A percentile compares a stretch with the other conserved stretches of the same genome.
These are phyloP conservation scores for Meandrusa payeni DNA, from an alignment of 2,888 invertebrate genomes.

Conservation along the genomic window DNA sequence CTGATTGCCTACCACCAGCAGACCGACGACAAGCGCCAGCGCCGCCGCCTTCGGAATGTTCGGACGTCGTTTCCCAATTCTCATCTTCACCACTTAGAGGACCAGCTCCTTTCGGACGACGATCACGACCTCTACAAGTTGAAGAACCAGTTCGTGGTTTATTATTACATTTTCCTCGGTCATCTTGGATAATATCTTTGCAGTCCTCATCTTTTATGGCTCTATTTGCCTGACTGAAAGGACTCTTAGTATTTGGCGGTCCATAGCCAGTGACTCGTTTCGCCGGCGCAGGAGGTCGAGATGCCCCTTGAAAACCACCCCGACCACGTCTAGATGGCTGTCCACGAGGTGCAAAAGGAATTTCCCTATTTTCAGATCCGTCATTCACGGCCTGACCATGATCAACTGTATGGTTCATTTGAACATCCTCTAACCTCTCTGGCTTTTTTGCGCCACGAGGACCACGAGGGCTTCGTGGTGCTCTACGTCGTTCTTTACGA, in stretches of 20 bases:
- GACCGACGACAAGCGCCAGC: conserved; percentile 53
- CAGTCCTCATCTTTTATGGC: conserved; percentile 62
- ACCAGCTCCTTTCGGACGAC: conserved; percentile 57
- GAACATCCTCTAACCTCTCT: conserved; percentile 81
- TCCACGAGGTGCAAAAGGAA: conserved; percentile 91
- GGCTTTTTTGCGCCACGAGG: conserved; percentile 82
- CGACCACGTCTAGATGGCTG: conserved; percentile 94
- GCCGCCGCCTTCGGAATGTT: conserved; percentile 85
- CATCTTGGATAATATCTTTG: conserved; percentile 70
- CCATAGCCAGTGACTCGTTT: conserved; percentile 88
- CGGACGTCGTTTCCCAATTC: conserved; percentile 91
- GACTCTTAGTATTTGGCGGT: conserved; percentile 89
- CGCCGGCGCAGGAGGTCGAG: conserved; percentile 72
- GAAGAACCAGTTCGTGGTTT: conserved; percentile 85
- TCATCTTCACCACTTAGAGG: conserved; percentile 79
- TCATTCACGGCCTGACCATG: conserved; percentile 42
- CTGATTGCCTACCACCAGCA: conserved; percentile 48
- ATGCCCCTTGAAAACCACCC: conserved; percentile 77
- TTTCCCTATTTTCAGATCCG: conserved; percentile 77
- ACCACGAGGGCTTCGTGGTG: conserved; percentile 75
- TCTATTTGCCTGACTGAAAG: conserved; percentile 81
- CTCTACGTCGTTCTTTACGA: conserved; percentile 79
- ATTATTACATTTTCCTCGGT: conserved; percentile 82
- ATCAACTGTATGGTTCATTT: conserved; percentile 45
- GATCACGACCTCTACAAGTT: conserved; percentile 74